Evolutionary conservation across 2,888 invertebrate species (phyloP), one percentile per base, ranked within the genome.

Genomic region (Cremastobaeus sp.): DNA sequence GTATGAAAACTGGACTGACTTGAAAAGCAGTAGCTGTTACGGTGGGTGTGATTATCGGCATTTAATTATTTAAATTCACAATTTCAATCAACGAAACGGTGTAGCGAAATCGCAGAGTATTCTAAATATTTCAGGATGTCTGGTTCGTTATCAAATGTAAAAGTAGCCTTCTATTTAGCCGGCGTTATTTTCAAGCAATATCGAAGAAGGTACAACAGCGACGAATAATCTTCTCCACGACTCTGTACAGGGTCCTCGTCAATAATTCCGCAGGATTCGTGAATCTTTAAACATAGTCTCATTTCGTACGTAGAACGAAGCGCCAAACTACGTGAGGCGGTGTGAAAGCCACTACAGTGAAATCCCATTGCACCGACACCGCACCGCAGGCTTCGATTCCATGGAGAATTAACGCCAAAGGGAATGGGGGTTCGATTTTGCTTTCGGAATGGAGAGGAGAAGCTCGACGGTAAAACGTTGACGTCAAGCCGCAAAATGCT

Each of bases 361-460:
- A 85, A 83, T 83, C 83, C 79, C 81, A 84, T 84, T 79, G 81
- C 79, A 77, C 62, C 65, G 78, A 68, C 77, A 79, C 76, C 78
- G 69, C 77, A 80, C 82, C 82, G 76, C 80, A 79, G 77, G 78
- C 77, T 80, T 83, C 78, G 80, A 82, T 82, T 80, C 81, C 83
- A 81, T 83, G 77, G 84, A 83, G 84, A 84, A 85, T 84, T 83
- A 84, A 83, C 81, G 80, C 77, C 76, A 72, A 76, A 60, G 77
- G 78, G 81, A 79, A 81, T 81, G 81, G 82, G 82, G 81, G 83
- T 84, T 84, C 84, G 84, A 85, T 84, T 84, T 83, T 81, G 79
- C 79, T 80, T 79, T 75, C 74, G 69, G 57, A 72, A 59, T 73
- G 62, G 72, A 75, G 68, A 57, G 75, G 68, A 73, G 64, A 76